Conservation (phyloP, 1,140 invertebrate genomes). For the Campoletis sonorensis region DNA sequence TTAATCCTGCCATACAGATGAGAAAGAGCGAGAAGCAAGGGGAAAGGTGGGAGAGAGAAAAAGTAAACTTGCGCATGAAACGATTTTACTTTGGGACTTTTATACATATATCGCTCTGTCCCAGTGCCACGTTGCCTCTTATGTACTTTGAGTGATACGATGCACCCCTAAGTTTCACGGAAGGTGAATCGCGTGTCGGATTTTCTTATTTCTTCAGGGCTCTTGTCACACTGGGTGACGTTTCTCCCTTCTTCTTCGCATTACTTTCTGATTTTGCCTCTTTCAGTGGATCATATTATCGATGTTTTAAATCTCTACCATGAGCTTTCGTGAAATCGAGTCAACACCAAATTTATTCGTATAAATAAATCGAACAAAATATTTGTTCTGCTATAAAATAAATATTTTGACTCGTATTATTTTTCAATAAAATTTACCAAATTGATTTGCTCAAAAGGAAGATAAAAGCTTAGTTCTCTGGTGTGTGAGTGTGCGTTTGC, state of each 20-base stretch:
- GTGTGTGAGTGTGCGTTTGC: too few species aligned
- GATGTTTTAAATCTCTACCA: background rate
- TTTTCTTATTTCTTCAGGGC: constrained; percentile 38
- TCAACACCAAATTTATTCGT: background rate
- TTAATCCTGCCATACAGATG: background rate
- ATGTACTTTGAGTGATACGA: constrained; percentile 4
- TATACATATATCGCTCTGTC: background rate
- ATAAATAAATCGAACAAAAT: background rate
- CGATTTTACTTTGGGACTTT: background rate
- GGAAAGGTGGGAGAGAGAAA: background rate
- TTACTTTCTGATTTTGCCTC: constrained; percentile 7
- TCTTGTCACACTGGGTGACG: constrained; percentile 48
- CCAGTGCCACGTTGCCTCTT: background rate
- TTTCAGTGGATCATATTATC: background rate
- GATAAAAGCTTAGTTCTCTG: background rate
- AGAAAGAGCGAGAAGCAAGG: background rate
- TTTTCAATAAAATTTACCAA: background rate
- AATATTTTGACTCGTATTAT: background rate
- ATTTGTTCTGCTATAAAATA: background rate
- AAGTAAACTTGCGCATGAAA: background rate
- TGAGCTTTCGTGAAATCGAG: background rate
- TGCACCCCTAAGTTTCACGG: constrained; percentile 52
- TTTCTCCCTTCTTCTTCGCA: constrained; percentile 50
- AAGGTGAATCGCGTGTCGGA: constrained; percentile 61
- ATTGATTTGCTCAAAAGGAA: background rate